Conservation (phyloP, 1,140 invertebrate genomes). For the Ips typographus region DNA sequence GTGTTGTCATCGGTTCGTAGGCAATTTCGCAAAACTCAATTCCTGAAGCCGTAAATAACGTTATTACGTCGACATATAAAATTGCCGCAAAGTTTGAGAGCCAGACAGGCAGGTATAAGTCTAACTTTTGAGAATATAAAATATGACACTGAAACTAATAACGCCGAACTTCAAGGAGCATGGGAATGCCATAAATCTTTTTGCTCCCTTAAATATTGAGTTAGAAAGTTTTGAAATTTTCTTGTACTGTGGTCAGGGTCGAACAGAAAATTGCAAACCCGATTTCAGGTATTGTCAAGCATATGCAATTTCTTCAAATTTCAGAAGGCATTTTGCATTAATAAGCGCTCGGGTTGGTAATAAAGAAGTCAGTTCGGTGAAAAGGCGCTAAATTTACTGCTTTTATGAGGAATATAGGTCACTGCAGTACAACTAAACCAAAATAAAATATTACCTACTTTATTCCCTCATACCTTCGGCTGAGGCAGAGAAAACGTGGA, state of each 20-base stretch:
- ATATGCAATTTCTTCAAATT: constrained; percentile 2
- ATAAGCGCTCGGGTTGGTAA: background rate
- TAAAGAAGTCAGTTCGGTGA: background rate
- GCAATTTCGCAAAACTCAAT: background rate
- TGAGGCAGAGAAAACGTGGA: constrained; percentile 3
- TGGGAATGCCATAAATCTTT: constrained; percentile 27
- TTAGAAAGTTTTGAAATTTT: constrained; percentile 28
- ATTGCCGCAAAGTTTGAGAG: constrained; percentile 18
- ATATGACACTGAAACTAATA: constrained; percentile 35
- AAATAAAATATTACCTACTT: background rate
- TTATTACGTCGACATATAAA: constrained; percentile 26
- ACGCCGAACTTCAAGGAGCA: constrained; percentile 27
- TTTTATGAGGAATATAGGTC: background rate
- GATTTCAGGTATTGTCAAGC: too few relatives aligned
- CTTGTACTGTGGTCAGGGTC: constrained; percentile 25
- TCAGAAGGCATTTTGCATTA: background rate
- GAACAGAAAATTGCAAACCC: constrained; percentile 9
- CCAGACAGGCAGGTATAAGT: constrained; percentile 17
- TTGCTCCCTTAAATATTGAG: constrained; percentile 27
- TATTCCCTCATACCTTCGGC: background rate
- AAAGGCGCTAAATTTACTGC: background rate
- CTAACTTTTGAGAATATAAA: constrained; percentile 31
- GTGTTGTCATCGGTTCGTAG: too few relatives aligned
- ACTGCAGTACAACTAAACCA: background rate
- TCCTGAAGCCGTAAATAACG: constrained; percentile 17